These are phyloP conservation scores for Pangasius djambal DNA, from an alignment of 2,797 vertebrate genomes.

Conservation along the genomic window DNA sequence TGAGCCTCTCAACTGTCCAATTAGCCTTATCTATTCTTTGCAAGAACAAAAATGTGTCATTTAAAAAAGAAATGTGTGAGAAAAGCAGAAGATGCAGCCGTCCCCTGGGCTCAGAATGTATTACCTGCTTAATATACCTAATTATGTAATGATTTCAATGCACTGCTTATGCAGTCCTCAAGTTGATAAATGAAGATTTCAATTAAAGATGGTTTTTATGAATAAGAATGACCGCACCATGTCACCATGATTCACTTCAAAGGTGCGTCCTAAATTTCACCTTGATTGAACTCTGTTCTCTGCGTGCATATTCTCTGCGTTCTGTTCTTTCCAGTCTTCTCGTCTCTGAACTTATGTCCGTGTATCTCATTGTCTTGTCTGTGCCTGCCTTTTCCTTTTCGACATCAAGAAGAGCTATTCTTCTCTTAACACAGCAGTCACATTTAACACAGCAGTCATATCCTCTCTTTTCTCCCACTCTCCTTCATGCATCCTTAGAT, in stretches of 20 bases:
- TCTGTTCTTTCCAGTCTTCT: conserved; percentile 23
- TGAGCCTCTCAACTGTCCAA: conserved; percentile 69
- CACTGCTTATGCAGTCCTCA: conserved; percentile 59
- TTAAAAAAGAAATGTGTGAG: conserved; percentile 66
- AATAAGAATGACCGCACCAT: conserved; percentile 59
- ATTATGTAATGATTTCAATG: conserved; percentile 72
- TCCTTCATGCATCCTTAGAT: conserved; percentile 40
- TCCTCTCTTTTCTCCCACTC: conserved; percentile 18
- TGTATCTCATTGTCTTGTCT: conserved; percentile 7
- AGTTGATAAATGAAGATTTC: conserved; percentile 71
- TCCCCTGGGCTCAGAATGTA: conserved; percentile 66
- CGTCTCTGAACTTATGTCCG: background rate
- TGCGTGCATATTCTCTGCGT: background rate
- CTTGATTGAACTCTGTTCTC: conserved; percentile 40
- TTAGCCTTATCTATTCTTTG: conserved; percentile 75
- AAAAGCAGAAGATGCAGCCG: conserved; percentile 62
- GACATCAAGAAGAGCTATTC: background rate
- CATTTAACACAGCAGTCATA: conserved; percentile 15
- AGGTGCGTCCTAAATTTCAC: conserved; percentile 49
- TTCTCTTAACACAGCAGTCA: conserved; percentile 19
- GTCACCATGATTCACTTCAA: conserved; percentile 52
- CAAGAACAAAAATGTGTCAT: conserved; percentile 74
- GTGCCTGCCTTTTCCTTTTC: background rate
- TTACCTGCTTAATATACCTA: conserved; percentile 69
- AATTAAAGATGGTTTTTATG: conserved; percentile 73